phyloP scores from a whole-genome alignment of 2,888 invertebrate genomes.

The Malacosoma neustria region DNA sequence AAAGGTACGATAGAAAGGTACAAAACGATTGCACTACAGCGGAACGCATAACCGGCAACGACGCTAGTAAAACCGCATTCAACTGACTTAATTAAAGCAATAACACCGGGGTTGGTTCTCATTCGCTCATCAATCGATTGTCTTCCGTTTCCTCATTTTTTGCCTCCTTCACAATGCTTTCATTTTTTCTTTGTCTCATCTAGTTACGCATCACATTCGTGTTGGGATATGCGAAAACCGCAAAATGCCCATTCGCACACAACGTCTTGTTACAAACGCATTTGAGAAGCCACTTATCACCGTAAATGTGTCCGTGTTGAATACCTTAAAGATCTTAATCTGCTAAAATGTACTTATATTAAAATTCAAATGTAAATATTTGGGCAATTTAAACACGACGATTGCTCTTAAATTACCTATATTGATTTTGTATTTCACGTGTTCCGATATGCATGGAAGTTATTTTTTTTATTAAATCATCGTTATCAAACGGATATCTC shows the following conservation, averaged over 20 bases:
- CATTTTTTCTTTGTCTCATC: constrained; percentile 19
- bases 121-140: constrained; percentile 61
- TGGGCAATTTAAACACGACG: constrained; percentile 16
- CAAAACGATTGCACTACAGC: constrained; percentile 35
- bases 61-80: constrained; percentile 54
- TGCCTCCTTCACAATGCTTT: too few species aligned
- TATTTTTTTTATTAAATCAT: too few species aligned
- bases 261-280: constrained; percentile 32
- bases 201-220: constrained; percentile 29
- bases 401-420: too few species aligned
- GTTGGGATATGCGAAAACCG: constrained; percentile 46
- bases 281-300: constrained; percentile 31
- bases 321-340: constrained; percentile 26
- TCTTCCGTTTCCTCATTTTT: constrained; percentile 63
- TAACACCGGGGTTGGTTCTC: constrained; percentile 55
- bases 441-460: constrained; percentile 15
- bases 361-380: constrained; percentile 31
- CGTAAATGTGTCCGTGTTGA: constrained; percentile 23
- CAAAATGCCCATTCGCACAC: constrained; percentile 50
- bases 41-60: constrained; percentile 46
- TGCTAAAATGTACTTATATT: constrained; percentile 20
- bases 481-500: too few species aligned
- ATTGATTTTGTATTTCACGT: too few species aligned
- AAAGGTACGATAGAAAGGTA: too few species aligned
- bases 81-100: constrained; percentile 65